These are phyloP conservation scores for Suricata suricatta DNA, from an alignment of 2,113 vertebrate genomes.

Conservation along the genomic window DNA sequence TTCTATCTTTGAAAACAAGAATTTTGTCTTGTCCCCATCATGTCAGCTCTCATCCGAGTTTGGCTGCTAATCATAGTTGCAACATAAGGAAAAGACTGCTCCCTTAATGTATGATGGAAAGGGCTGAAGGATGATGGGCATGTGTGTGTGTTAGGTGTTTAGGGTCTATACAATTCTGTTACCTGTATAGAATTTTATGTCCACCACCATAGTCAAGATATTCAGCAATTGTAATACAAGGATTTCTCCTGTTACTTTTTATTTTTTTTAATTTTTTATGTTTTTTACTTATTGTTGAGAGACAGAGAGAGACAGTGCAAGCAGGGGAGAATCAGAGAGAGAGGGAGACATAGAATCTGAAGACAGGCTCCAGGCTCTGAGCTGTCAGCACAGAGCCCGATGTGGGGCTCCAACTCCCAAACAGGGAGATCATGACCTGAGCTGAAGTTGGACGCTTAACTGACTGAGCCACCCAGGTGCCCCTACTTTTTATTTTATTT, in stretches of 20 bases:
- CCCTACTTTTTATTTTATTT: too few species aligned
- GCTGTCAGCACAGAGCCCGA: too few species aligned
- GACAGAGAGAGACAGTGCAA: too few species aligned
- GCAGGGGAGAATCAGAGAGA: too few species aligned
- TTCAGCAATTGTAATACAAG: background rate
- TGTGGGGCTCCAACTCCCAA: too few species aligned
- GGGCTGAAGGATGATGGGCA: background rate
- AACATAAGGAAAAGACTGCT: background rate
- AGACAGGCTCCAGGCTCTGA: too few species aligned
- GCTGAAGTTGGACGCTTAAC: too few species aligned
- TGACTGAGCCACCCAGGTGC: too few species aligned
- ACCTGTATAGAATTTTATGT: background rate
- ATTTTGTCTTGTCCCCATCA: background rate
- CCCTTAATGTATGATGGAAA: background rate
- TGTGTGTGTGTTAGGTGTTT: background rate
- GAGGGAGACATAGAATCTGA: too few species aligned
- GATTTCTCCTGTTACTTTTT: background rate
- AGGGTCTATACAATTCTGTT: background rate
- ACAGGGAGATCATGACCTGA: too few species aligned
- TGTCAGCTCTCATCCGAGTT: background rate
- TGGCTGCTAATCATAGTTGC: background rate
- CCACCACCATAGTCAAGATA: background rate
- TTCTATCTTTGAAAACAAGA: background rate
- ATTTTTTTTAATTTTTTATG: too few species aligned
- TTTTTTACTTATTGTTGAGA: too few species aligned